Evolutionary conservation across 2,888 invertebrate genomes (phyloP).

Genomic region (Gari tellinella): DNA sequence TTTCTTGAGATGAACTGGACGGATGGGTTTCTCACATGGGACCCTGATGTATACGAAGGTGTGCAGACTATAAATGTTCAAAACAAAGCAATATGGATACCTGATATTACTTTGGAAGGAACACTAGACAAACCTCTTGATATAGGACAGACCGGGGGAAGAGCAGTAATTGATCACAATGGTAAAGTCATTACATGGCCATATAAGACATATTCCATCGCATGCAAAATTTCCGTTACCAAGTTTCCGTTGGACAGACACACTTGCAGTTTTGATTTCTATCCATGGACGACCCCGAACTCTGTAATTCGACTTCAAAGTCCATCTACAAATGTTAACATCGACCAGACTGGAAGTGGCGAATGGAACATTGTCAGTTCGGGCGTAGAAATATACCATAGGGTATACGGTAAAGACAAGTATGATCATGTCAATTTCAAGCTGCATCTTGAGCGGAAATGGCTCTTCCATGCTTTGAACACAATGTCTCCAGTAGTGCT

Average conservation of each 20-base stretch:
- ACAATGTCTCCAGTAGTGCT: constrained; percentile 40
- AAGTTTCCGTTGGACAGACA: constrained; percentile 65
- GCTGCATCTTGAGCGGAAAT: constrained; percentile 28
- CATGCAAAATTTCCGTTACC: constrained; percentile 39
- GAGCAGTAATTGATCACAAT: constrained; percentile 34
- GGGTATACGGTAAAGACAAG: constrained; percentile 11
- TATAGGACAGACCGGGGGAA: constrained; percentile 46
- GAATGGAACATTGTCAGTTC: constrained; percentile 34
- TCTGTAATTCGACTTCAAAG: constrained; percentile 26
- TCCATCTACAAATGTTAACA: background rate
- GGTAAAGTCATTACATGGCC: constrained; percentile 55
- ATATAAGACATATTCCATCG: constrained; percentile 38
- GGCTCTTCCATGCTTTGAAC: constrained; percentile 42
- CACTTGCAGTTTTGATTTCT: constrained; percentile 57
- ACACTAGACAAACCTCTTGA: constrained; percentile 50
- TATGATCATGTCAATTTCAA: constrained; percentile 26
- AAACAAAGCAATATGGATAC: constrained; percentile 51
- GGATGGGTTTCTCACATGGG: constrained; percentile 50
- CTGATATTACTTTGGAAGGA: constrained; percentile 41
- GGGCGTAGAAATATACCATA: background rate
- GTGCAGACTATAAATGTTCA: constrained; percentile 46
- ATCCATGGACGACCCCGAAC: constrained; percentile 46
- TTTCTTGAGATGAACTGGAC: constrained; percentile 57
- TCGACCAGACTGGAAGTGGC: constrained; percentile 28
- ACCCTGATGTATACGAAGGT: constrained; percentile 25